Conservation (phyloP, 2,113 vertebrate species). For the Suricata suricatta region DNA sequence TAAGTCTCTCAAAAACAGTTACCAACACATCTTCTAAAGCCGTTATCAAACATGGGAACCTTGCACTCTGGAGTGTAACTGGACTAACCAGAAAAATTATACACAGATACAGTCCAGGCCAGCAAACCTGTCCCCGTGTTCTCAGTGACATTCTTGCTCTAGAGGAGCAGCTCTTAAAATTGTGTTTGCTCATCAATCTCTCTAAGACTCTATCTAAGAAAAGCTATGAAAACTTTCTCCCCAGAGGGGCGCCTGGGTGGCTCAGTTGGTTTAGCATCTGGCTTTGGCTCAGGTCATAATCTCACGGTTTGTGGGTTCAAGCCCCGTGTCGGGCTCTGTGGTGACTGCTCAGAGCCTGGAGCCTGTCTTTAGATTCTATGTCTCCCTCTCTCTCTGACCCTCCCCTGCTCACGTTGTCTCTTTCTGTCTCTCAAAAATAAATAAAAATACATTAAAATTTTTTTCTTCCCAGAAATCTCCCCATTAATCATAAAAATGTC, state of each 20-base stretch:
- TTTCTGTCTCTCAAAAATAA: too few relatives aligned
- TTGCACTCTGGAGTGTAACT: neutral
- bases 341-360: too few relatives aligned
- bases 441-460: too few relatives aligned
- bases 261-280: too few relatives aligned
- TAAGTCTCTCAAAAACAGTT: slow-evolving; percentile 19
- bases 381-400: too few relatives aligned
- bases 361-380: too few relatives aligned
- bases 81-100: neutral
- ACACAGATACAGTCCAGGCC: neutral
- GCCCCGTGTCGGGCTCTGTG: too few relatives aligned
- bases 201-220: neutral
- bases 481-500: neutral
- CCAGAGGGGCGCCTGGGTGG: neutral
- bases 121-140: neutral
- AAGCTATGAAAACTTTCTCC: neutral
- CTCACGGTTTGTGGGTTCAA: too few relatives aligned
- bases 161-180: neutral
- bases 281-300: too few relatives aligned
- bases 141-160: neutral
- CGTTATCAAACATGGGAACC: neutral
- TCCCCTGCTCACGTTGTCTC: too few relatives aligned
- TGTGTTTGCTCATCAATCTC: neutral
- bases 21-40: neutral
- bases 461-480: too few relatives aligned